phyloP scores from a whole-genome alignment of 2,888 invertebrate genomes.

The Deilephila elpenor region DNA sequence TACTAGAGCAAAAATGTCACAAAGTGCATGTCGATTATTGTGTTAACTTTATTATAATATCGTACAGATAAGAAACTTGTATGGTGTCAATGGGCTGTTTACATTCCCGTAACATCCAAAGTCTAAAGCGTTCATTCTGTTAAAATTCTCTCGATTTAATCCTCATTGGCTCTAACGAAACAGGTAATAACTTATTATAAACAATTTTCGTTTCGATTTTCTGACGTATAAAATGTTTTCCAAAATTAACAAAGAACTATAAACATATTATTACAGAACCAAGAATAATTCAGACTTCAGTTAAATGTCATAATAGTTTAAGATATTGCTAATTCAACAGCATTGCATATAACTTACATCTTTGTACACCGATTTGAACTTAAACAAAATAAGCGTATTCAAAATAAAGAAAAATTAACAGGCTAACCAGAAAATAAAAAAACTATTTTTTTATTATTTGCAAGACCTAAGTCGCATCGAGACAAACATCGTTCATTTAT shows the following conservation, averaged over 20 bases:
- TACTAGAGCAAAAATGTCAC: too few relatives aligned
- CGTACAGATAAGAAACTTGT: too few relatives aligned
- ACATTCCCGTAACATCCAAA: too few relatives aligned
- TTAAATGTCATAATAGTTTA: not conserved
- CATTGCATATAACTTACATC: not conserved
- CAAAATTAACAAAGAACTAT: not conserved
- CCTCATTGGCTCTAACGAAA: too few relatives aligned
- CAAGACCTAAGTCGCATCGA: not conserved
- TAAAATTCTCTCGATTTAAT: too few relatives aligned
- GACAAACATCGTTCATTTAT: not conserved
- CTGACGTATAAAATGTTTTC: not conserved
- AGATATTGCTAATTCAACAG: not conserved
- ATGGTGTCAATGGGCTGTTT: too few relatives aligned
- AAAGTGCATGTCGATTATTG: too few relatives aligned
- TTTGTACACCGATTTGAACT: not conserved
- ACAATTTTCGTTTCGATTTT: not conserved
- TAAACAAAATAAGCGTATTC: slow-evolving; percentile 2
- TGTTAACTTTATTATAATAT: too few relatives aligned
- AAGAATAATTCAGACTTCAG: not conserved
- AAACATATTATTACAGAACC: not conserved
- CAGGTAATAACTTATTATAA: too few relatives aligned
- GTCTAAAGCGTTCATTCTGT: too few relatives aligned
- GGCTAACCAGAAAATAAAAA: not conserved
- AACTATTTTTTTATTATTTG: not conserved
- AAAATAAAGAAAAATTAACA: slow-evolving; percentile 6